These are phyloP conservation scores for Synanthedon andrenaeformis DNA, from an alignment of 2,888 invertebrate genomes.

Conservation along the genomic window DNA sequence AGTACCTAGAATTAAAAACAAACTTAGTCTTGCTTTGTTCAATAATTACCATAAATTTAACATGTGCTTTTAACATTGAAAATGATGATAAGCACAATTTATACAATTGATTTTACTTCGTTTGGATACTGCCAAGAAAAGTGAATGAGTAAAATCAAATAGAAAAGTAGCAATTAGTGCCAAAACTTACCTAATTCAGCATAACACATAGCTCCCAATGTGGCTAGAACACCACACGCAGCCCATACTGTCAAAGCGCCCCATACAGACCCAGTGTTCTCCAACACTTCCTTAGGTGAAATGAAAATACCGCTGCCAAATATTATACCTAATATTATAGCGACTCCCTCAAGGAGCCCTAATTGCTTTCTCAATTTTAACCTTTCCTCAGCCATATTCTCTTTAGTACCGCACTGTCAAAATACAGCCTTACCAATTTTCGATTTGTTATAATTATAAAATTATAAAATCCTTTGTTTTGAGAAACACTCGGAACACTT, in stretches of 20 bases:
- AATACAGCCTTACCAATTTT: too few species aligned
- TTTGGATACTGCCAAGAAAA: too few species aligned
- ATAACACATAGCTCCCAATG: conserved; percentile 95
- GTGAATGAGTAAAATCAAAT: too few species aligned
- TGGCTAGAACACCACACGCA: conserved; percentile 87
- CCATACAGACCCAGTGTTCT: conserved; percentile 91
- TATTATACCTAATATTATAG: conserved; percentile 94
- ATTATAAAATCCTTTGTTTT: too few species aligned
- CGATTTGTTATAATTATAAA: too few species aligned
- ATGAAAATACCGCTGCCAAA: conserved; percentile 97
- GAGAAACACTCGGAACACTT: too few species aligned
- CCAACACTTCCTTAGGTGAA: conserved; percentile 92
- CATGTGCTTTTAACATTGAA: background rate
- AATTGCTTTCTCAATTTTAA: conserved; percentile 89
- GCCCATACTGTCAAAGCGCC: conserved; percentile 90
- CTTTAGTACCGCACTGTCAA: too few species aligned
- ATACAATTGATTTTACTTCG: too few species aligned
- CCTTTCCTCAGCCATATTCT: conserved; percentile 60
- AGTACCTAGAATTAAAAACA: conserved; percentile 52
- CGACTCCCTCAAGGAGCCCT: conserved; percentile 90
- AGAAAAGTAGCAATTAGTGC: too few species aligned
- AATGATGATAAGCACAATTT: too few species aligned
- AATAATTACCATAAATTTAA: too few species aligned
- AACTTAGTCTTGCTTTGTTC: background rate
- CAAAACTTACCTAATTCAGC: conserved; percentile 84